Evolutionary conservation across 2,113 vertebrate genomes (phyloP), one percentile per base, ranked within the genome.

Genomic region (Carettochelys insculpta): DNA sequence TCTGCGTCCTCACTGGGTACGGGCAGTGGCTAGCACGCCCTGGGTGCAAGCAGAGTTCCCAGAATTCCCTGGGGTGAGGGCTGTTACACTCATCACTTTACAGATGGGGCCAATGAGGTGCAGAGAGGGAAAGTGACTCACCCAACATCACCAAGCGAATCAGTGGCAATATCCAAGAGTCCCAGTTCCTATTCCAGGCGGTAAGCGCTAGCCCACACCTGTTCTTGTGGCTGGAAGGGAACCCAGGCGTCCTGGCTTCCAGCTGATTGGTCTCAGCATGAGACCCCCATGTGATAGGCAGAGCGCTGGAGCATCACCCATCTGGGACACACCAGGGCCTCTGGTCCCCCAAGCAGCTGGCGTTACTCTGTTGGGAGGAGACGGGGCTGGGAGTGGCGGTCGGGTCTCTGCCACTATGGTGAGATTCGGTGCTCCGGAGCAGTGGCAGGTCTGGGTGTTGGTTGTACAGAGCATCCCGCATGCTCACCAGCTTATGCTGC

Each of bases 41-140:
- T 17, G 58, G 14, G 16, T 4, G 6, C 58, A n/a, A n/a, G 34
- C 34, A 17, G 34, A 65, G n/a, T 61, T 34, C 16, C 31, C 34
- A 76, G 22, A 11, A 5, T 11, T 25, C 38, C 43, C 12, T 43
- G 68, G 20, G 11, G n/a, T 73, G n/a, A n/a, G n/a, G 68, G 68
- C 41, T 43, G 73, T 7, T 43, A 16, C 13, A 7, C 24, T 0
- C 34, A 24, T 0, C 0, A 0, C 34, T 47, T 50, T 25, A 29
- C 1, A 0, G 9, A 51, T 24, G 78, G 89, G 82, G 86, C 82
- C 85, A 78, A 82, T 48, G 58, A 91, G 89, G 85, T 51, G 71
- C n/a, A 10, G 38, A 4, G 34, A 0, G 1, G 68, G 68, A 43
- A 53, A 38, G 54, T 54, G 10, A 48, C 7, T 77, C 6, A 0